Percentiles rank a stretch among this genome's conserved stretches.
Conservation (phyloP, 30 jellyfish, hydroid and myxozoan species). For the Phacellophora camtschatica region DNA sequence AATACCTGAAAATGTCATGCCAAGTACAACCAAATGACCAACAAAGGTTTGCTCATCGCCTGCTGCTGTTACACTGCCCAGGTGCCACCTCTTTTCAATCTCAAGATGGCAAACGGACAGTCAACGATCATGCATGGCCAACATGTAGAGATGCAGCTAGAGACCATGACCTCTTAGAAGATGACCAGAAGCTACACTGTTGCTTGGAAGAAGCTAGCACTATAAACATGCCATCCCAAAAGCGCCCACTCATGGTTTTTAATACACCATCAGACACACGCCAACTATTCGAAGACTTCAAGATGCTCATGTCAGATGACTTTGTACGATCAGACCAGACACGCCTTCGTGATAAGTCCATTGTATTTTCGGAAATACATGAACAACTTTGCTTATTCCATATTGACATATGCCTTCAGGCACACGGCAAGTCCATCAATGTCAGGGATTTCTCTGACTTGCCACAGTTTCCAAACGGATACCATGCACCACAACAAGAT, state of each 20-base stretch:
- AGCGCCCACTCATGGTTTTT: constrained; percentile 4
- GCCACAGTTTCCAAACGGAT: constrained; percentile 30
- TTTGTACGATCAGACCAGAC: background rate
- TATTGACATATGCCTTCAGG: background rate
- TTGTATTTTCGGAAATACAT: background rate
- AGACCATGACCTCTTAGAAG: constrained; percentile 17
- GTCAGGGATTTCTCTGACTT: constrained; percentile 28
- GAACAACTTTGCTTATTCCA: background rate
- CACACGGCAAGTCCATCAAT: constrained; percentile 33
- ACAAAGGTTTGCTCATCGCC: constrained; percentile 21
- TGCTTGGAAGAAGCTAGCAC: background rate
- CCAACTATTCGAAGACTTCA: background rate
- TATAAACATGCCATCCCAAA: constrained; percentile 22
- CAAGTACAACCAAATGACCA: constrained; percentile 27
- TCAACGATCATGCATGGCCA: constrained; percentile 14
- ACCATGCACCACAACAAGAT: background rate
- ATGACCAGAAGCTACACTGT: background rate
- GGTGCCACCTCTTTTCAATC: constrained; percentile 17
- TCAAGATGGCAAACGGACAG: constrained; percentile 16
- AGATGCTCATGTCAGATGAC: constrained; percentile 24
- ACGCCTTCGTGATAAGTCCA: background rate
- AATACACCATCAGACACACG: constrained; percentile 5
- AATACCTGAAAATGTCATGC: constrained; percentile 3
- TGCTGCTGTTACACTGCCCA: constrained; percentile 13
- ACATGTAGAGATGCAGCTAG: constrained; percentile 66